Evolutionary conservation across 2,113 vertebrate species (phyloP).

Genomic region (Tupaia chinensis): DNA sequence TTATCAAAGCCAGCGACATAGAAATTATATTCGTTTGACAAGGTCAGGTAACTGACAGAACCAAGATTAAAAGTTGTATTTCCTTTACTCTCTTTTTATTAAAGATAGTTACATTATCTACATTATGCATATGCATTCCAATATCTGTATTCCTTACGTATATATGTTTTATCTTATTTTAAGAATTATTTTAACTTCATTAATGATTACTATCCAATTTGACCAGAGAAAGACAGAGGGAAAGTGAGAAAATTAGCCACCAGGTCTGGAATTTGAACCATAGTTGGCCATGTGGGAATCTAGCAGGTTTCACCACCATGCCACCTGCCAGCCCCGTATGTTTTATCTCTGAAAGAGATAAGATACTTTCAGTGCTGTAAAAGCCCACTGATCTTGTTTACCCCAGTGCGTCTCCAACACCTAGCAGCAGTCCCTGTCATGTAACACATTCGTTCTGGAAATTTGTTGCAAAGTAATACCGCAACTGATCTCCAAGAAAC

Average conservation of each 20-base stretch:
- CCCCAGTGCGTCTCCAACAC: not conserved
- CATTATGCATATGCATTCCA: slow-evolving; percentile 7
- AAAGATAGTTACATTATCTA: slow-evolving; percentile 39
- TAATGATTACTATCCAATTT: too few species aligned
- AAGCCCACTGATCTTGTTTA: not conserved
- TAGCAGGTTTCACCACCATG: too few species aligned
- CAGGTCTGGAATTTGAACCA: too few species aligned
- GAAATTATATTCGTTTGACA: not conserved
- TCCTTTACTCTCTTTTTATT: not conserved
- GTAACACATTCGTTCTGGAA: slow-evolving; percentile 1
- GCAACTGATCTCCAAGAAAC: not conserved
- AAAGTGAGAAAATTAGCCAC: too few species aligned
- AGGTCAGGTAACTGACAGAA: slow-evolving; percentile 49
- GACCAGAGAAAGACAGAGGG: too few species aligned
- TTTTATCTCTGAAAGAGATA: slow-evolving; percentile 21
- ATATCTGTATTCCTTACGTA: slow-evolving; percentile 7
- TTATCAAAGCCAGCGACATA: not conserved
- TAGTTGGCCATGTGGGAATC: too few species aligned
- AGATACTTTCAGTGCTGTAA: slow-evolving; percentile 6
- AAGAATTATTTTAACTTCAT: too few species aligned
- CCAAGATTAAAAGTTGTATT: slow-evolving; percentile 18
- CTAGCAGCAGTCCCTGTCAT: not conserved
- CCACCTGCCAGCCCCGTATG: not conserved
- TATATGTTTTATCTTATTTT: not conserved
- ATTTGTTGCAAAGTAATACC: not conserved